phyloP scores from a whole-genome alignment of 2,888 invertebrate genomes.

The Epistrophe grossulariae region DNA sequence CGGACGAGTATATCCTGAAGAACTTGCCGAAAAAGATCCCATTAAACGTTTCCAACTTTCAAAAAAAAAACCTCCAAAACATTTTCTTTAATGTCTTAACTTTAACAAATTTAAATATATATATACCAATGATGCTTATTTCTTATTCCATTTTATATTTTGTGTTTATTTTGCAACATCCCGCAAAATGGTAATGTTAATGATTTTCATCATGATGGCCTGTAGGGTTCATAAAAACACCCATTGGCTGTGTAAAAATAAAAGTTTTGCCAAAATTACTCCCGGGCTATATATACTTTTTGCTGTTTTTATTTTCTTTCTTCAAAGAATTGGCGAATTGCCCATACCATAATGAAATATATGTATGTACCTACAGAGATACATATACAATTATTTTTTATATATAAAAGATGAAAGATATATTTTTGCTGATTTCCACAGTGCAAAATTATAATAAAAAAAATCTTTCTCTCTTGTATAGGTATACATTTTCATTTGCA shows the following conservation, averaged over 20 bases:
- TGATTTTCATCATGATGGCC: conserved; percentile 25
- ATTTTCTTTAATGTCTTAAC: conserved; percentile 19
- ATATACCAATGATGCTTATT: background rate
- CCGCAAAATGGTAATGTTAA: conserved; percentile 36
- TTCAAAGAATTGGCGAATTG: conserved; percentile 19
- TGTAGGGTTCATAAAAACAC: conserved; percentile 22
- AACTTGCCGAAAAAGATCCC: background rate
- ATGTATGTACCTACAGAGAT: background rate
- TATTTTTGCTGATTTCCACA: conserved; percentile 13
- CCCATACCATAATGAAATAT: conserved; percentile 5
- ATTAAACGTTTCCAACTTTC: conserved; percentile 10
- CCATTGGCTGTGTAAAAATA: conserved; percentile 16
- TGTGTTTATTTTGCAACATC: conserved; percentile 27
- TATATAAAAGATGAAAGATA: conserved; percentile 32
- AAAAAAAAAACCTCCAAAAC: background rate
- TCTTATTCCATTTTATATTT: conserved; percentile 31
- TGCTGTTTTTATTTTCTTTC: background rate
- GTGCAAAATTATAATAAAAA: conserved; percentile 12
- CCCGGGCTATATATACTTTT: conserved; percentile 1
- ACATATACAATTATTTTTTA: background rate
- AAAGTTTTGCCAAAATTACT: conserved; percentile 37
- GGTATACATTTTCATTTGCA: background rate
- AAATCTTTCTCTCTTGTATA: background rate
- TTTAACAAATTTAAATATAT: conserved; percentile 23
- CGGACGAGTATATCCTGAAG: background rate